Evolutionary conservation across 2,113 vertebrate genomes (phyloP).

Genomic region (Pampusana beccarii): DNA sequence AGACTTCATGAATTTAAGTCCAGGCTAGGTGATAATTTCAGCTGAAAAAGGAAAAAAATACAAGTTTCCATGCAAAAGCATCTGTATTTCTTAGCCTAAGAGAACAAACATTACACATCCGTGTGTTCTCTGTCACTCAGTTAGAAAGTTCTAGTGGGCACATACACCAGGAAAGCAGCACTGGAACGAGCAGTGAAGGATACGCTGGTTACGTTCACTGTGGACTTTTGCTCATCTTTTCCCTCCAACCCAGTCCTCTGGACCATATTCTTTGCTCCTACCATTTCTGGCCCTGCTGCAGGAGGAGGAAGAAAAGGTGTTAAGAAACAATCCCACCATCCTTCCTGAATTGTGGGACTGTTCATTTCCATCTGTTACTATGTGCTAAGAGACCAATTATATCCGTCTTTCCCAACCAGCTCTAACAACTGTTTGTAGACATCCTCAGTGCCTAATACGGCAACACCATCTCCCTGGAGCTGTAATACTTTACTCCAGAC

Average conservation of each 20-base stretch:
- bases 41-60: not conserved
- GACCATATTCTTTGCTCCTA: not conserved
- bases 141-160: not conserved
- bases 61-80: not conserved
- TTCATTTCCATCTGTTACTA: not conserved
- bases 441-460: not conserved
- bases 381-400: slow-evolving; percentile 11
- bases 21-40: not conserved
- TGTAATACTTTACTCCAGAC: not conserved
- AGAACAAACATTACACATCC: not conserved
- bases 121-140: not conserved
- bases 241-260: not conserved
- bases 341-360: slow-evolving; percentile 5
- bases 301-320: not conserved
- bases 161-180: not conserved
- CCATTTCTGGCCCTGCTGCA: not conserved
- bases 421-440: not conserved
- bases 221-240: not conserved
- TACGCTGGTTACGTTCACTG: not conserved
- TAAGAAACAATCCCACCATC: not conserved
- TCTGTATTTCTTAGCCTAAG: not conserved
- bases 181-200: not conserved
- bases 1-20: not conserved
- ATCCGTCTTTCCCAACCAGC: slow-evolving; percentile 34
- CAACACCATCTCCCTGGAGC: not conserved